Evolutionary conservation across 2,888 invertebrate species (phyloP).

Genomic region (Calliphora vomitoria): DNA sequence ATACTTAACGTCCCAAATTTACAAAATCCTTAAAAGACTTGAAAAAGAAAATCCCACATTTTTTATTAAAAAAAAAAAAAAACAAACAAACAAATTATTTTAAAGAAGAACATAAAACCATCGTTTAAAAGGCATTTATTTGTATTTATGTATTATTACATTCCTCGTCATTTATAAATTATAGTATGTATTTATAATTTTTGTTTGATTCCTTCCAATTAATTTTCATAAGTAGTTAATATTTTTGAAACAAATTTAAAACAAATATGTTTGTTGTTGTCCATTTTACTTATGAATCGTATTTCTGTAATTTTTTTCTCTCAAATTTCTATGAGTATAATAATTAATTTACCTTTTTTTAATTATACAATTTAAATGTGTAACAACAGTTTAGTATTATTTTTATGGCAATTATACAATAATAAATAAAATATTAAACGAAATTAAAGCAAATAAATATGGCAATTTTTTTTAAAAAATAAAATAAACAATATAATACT

Average conservation of each 20-base stretch:
- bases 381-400: slow-evolving; percentile 63
- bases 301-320: not conserved
- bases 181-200: slow-evolving; percentile 37
- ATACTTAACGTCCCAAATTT: slow-evolving; percentile 7
- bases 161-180: slow-evolving; percentile 57
- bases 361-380: slow-evolving; percentile 39
- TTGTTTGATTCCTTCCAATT: slow-evolving; percentile 69
- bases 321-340: not conserved
- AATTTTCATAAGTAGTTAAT: slow-evolving; percentile 64
- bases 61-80: not conserved
- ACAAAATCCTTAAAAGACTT: slow-evolving; percentile 40
- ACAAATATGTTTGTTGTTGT: slow-evolving; percentile 43
- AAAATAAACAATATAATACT: slow-evolving; percentile 9
- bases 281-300: slow-evolving; percentile 26
- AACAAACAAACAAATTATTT: slow-evolving; percentile 8
- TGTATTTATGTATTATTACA: slow-evolving; percentile 56
- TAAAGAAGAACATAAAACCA: slow-evolving; percentile 53
- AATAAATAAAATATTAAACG: slow-evolving; percentile 39
- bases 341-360: slow-evolving; percentile 10
- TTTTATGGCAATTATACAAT: slow-evolving; percentile 56
- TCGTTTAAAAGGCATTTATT: slow-evolving; percentile 72
- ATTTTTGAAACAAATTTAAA: slow-evolving; percentile 27
- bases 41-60: slow-evolving; percentile 19
- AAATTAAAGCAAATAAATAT: slow-evolving; percentile 46
- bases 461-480: slow-evolving; percentile 46